phyloP scores from a whole-genome alignment of 2,797 vertebrate species.

The Dendrocincla fuliginosa region DNA sequence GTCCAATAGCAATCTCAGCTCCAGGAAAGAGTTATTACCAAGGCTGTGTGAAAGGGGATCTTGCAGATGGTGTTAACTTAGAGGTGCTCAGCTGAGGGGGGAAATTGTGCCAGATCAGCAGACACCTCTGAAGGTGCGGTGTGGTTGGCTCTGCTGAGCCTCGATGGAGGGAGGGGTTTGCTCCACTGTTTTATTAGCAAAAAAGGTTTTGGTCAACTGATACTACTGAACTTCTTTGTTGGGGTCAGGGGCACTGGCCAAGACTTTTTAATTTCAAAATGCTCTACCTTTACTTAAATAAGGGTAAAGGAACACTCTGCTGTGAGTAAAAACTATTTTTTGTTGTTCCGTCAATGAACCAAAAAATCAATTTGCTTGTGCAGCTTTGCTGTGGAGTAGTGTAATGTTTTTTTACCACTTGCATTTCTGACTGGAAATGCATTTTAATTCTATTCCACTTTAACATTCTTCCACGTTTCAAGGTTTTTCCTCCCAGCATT shows the following conservation, averaged over 20 bases:
- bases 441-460: conserved; percentile 11
- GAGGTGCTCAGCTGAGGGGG: background rate
- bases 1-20: background rate
- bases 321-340: background rate
- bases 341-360: background rate
- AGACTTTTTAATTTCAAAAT: background rate
- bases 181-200: background rate
- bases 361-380: background rate
- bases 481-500: background rate
- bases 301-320: background rate
- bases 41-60: background rate
- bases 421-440: background rate
- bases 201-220: background rate
- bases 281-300: background rate
- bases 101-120: background rate
- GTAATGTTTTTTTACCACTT: background rate
- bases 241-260: background rate
- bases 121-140: background rate
- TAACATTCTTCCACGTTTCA: background rate
- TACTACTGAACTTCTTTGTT: background rate
- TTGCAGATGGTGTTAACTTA: background rate
- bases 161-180: background rate
- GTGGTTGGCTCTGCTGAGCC: background rate
- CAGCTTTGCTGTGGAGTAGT: background rate
- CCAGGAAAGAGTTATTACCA: background rate